Evolutionary conservation across 2,888 invertebrate species (phyloP).

Genomic region (Pinctada fucata): DNA sequence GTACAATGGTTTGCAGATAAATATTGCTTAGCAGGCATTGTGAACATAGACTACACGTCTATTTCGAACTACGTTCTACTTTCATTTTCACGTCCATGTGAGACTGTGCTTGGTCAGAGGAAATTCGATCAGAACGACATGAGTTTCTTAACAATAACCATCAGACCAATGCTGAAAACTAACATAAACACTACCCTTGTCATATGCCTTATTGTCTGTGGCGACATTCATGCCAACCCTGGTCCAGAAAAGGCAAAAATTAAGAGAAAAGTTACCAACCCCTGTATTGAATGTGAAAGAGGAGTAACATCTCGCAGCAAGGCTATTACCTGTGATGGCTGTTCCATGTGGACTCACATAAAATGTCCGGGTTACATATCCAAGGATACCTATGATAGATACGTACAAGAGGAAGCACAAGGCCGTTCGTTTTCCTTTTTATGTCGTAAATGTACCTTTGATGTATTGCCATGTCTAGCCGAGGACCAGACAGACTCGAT

Average conservation of each 20-base stretch:
- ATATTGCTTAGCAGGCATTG: not conserved
- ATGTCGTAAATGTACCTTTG: not conserved
- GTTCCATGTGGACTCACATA: not conserved
- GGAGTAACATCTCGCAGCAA: not conserved
- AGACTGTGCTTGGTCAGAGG: not conserved
- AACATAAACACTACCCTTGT: not conserved
- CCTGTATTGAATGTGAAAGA: not conserved
- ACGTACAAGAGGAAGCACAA: not conserved
- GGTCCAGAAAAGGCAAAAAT: not conserved
- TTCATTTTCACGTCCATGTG: not conserved
- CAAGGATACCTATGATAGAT: not conserved
- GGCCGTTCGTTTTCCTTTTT: not conserved
- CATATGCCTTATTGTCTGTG: not conserved
- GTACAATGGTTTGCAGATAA: not conserved
- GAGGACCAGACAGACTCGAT: not conserved
- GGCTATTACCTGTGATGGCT: not conserved
- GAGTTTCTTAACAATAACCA: not conserved
- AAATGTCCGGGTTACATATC: not conserved
- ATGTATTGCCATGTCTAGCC: not conserved
- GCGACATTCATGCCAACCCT: not conserved
- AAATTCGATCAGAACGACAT: too few relatives aligned
- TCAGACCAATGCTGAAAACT: not conserved
- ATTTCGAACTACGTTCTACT: not conserved
- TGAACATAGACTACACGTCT: not conserved
- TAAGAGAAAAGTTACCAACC: not conserved